These are phyloP conservation scores for Heterochromis multidens DNA, from an alignment of 2,113 vertebrate species.

Conservation along the genomic window DNA sequence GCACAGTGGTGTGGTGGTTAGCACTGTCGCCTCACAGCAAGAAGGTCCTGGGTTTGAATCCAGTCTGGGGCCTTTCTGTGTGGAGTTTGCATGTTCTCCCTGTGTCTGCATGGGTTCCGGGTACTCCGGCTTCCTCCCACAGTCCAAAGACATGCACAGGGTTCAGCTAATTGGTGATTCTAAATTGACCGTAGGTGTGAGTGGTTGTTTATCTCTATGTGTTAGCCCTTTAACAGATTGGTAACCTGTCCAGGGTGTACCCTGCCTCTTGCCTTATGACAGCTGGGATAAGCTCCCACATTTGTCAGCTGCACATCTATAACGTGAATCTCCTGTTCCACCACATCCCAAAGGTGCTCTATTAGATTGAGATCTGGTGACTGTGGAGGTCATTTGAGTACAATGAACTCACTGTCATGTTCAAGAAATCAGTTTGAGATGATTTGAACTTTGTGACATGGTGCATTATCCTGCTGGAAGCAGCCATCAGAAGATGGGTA, in stretches of 20 bases:
- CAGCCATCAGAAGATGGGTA: not conserved
- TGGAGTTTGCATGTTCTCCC: not conserved
- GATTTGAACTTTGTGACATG: not conserved
- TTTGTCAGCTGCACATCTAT: not conserved
- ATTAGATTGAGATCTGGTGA: not conserved
- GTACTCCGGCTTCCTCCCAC: not conserved
- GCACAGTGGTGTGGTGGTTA: accelerated
- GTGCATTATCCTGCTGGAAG: not conserved
- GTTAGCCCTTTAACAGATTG: not conserved
- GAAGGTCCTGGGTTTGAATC: not conserved
- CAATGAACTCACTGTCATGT: not conserved
- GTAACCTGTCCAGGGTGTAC: not conserved
- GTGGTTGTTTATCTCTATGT: not conserved
- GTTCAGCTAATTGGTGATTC: not conserved
- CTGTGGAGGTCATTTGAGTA: not conserved
- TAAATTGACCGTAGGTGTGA: not conserved
- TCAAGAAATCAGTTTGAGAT: not conserved
- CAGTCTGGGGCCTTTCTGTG: not conserved
- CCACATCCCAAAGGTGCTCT: not conserved
- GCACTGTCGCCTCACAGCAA: not conserved
- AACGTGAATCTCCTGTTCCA: not conserved
- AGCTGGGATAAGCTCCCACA: not conserved
- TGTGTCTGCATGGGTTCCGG: too few species aligned
- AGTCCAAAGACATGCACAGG: not conserved
- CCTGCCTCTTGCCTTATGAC: not conserved